Conservation (phyloP, 2,113 vertebrate genomes). For the Madoqua kirkii region DNA sequence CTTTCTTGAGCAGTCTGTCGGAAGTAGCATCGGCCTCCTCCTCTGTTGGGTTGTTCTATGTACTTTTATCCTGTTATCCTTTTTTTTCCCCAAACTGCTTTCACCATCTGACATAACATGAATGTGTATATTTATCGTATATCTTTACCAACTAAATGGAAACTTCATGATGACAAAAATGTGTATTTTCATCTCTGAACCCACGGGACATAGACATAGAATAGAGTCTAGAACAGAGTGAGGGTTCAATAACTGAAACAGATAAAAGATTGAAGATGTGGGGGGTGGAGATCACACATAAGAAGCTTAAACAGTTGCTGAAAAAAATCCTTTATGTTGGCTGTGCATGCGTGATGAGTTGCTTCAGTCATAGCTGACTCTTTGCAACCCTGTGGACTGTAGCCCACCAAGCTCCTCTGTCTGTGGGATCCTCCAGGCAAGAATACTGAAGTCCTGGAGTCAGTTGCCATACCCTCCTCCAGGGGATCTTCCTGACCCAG, state of each 20-base stretch:
- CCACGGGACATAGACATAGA: background rate
- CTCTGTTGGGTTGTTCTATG: background rate
- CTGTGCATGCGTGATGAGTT: rapidly evolving
- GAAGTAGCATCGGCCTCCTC: background rate
- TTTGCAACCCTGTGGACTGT: background rate
- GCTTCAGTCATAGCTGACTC: background rate
- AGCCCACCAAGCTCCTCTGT: background rate
- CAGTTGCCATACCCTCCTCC: background rate
- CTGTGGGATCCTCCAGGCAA: background rate
- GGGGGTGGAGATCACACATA: background rate
- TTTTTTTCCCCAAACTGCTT: background rate
- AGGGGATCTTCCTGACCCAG: background rate
- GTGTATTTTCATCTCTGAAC: background rate
- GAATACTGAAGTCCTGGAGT: background rate
- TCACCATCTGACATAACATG: background rate
- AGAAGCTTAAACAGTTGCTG: background rate
- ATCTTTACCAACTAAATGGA: background rate
- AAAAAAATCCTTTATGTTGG: background rate
- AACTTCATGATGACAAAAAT: background rate
- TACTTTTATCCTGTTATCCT: background rate
- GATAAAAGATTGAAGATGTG: background rate
- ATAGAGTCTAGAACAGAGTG: background rate
- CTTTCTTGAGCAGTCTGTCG: background rate
- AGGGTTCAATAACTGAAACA: background rate
- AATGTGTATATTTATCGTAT: background rate